These are phyloP conservation scores for Tor tambroides DNA, from an alignment of 2,113 vertebrate genomes.

Conservation along the genomic window DNA sequence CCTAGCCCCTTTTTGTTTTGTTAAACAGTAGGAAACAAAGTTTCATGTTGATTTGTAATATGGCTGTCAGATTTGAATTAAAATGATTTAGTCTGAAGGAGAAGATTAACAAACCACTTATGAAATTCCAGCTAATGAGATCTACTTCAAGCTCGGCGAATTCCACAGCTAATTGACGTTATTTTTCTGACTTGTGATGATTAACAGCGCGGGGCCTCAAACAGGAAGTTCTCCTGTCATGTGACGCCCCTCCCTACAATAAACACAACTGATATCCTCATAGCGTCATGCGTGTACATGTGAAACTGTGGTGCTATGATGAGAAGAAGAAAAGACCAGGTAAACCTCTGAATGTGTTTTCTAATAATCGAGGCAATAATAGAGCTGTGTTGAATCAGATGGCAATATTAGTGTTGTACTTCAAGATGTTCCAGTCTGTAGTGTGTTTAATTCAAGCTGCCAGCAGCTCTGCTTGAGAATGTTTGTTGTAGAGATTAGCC, in stretches of 20 bases:
- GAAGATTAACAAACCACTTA: slow-evolving; percentile 35
- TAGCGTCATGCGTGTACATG: neutral
- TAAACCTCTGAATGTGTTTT: neutral
- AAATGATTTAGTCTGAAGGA: slow-evolving; percentile 7
- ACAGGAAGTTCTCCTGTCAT: neutral
- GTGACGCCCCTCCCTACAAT: neutral
- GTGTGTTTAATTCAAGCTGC: slow-evolving; percentile 3
- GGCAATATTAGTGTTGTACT: neutral
- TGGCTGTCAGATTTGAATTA: slow-evolving; percentile 10
- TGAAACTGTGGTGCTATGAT: neutral
- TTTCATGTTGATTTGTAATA: neutral
- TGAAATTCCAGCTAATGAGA: slow-evolving; percentile 25
- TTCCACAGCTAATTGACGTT: neutral
- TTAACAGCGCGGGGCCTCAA: neutral
- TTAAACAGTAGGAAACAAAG: neutral
- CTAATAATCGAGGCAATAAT: neutral
- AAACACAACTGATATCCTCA: neutral
- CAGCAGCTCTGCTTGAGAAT: neutral
- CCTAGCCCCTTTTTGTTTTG: neutral
- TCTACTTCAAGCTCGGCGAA: slow-evolving; percentile 3
- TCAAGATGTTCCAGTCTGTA: neutral
- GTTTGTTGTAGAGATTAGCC: slow-evolving; percentile 13
- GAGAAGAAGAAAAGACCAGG: neutral
- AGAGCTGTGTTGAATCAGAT: neutral
- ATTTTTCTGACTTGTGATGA: slow-evolving; percentile 16